These are phyloP conservation scores for Myotis lucifugus DNA, from an alignment of 2,113 vertebrate species.

Conservation along the genomic window DNA sequence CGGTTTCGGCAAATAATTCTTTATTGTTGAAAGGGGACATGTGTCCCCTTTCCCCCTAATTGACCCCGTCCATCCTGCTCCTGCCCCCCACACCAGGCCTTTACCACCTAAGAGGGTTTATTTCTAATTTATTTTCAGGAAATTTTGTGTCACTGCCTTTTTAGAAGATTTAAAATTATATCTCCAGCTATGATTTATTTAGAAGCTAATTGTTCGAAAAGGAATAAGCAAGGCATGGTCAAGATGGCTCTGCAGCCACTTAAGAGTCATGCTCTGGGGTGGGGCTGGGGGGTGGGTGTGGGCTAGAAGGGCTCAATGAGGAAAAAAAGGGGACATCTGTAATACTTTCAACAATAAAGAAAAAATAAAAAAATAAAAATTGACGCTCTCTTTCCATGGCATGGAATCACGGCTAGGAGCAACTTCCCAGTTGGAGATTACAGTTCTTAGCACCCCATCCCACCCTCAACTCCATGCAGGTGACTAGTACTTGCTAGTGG, in stretches of 20 bases:
- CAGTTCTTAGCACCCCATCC: background rate
- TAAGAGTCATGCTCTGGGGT: background rate
- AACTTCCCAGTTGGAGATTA: background rate
- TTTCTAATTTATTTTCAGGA: slow-evolving; percentile 55
- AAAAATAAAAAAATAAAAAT: no score
- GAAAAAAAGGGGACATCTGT: no score
- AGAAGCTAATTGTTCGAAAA: slow-evolving; percentile 40
- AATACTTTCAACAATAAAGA: no score
- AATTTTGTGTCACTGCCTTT: slow-evolving; percentile 15
- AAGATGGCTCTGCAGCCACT: background rate
- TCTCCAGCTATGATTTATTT: slow-evolving; percentile 41
- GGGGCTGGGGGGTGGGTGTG: no score
- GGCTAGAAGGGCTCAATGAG: no score
- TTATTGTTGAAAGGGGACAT: no score
- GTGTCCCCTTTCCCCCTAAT: no score
- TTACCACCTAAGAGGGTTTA: background rate
- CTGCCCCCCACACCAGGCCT: no score
- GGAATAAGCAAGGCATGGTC: background rate
- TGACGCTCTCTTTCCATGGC: background rate
- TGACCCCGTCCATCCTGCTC: no score
- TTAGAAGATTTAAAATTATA: slow-evolving; percentile 42
- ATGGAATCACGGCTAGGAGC: background rate
- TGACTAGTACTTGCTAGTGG: background rate
- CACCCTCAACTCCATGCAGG: background rate
- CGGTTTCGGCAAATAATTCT: no score